Conservation (phyloP, 1,140 invertebrate genomes). For the Liolophura sinensis region DNA sequence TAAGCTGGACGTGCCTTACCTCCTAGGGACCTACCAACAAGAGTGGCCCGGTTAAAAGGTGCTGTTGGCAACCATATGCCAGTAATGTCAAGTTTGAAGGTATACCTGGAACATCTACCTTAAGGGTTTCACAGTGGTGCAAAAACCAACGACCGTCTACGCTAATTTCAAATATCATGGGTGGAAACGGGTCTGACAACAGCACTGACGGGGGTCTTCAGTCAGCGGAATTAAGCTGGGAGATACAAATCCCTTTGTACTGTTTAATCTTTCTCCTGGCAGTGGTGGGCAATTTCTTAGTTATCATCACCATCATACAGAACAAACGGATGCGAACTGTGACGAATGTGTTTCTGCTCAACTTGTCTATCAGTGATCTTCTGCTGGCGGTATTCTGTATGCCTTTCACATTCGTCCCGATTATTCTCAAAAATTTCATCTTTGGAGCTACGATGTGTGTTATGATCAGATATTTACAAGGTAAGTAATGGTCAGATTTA, state of each 20-base stretch:
- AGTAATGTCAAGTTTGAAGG: no score
- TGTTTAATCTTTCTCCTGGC: constrained; percentile 78
- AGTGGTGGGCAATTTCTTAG: constrained; percentile 78
- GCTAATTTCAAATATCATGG: no score
- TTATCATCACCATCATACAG: constrained; percentile 77
- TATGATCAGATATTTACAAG: constrained; percentile 77
- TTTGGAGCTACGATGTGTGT: constrained; percentile 82
- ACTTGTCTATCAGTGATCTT: constrained; percentile 73
- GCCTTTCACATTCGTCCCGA: constrained; percentile 84
- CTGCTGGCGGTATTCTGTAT: constrained; percentile 85
- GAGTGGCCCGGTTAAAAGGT: no score
- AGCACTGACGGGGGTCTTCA: no score
- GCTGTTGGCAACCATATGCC: no score
- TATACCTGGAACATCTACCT: no score
- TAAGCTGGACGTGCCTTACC: no score
- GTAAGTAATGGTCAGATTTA: constrained; percentile 21
- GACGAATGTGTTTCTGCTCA: constrained; percentile 83
- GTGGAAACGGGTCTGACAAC: no score
- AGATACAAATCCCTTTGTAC: constrained; percentile 70
- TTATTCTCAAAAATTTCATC: constrained; percentile 78
- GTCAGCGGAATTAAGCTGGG: not conserved
- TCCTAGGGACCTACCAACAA: no score
- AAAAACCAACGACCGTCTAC: no score
- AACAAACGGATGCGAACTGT: constrained; percentile 85
- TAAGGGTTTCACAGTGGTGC: no score